phyloP scores from a whole-genome alignment of 2,888 invertebrate species.

The Holacanthella duospinosa region DNA sequence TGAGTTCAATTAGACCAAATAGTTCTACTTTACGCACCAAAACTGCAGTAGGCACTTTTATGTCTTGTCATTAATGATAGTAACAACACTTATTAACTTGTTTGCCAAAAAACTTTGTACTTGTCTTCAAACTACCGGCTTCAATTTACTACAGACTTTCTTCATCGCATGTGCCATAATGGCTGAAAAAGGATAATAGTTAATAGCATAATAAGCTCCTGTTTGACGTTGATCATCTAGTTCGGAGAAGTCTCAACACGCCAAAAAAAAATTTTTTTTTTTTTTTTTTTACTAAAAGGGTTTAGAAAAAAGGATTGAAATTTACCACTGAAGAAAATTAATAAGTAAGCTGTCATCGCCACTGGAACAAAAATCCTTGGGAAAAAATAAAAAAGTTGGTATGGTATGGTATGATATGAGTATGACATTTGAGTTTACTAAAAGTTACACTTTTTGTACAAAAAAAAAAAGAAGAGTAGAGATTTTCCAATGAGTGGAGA shows the following conservation, averaged over 20 bases:
- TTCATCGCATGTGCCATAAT: neutral
- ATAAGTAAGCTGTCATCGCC: no score
- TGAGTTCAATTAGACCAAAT: conserved; percentile 1
- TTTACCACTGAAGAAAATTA: neutral
- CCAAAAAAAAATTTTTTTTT: no score
- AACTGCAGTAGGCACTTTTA: no score
- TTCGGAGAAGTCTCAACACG: neutral
- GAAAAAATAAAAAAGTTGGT: no score
- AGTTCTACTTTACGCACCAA: neutral
- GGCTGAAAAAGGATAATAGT: neutral
- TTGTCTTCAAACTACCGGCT: neutral
- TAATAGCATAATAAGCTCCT: neutral
- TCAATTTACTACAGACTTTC: neutral
- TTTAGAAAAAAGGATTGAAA: neutral
- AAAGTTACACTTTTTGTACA: no score
- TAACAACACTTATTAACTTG: no score
- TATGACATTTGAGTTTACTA: no score
- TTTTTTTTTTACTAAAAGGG: no score
- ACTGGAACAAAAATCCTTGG: no score
- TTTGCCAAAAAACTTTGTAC: neutral
- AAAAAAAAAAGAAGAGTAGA: no score
- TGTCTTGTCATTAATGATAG: neutral
- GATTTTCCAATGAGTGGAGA: no score
- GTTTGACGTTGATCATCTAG: neutral
- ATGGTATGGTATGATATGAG: no score